A percentile compares a stretch with the other conserved stretches of the same genome.
Conservation (phyloP, 2,888 invertebrate species). For the Drosophila aldrichi region DNA sequence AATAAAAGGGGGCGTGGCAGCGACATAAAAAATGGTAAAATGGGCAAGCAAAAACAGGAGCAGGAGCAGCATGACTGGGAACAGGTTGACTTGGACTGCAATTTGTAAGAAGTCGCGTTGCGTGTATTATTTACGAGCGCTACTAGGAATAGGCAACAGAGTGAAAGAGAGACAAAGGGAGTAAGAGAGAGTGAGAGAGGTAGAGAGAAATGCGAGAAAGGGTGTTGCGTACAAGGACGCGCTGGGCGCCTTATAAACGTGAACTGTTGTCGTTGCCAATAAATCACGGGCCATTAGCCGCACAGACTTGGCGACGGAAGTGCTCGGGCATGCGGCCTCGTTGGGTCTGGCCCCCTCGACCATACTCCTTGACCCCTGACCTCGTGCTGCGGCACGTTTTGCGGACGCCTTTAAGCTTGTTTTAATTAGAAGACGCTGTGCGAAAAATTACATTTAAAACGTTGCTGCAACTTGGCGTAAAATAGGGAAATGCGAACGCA, state of each 20-base stretch:
- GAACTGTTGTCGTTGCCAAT: conserved; percentile 74
- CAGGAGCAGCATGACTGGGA: conserved; percentile 5
- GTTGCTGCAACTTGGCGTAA: conserved; percentile 39
- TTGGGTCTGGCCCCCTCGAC: conserved; percentile 9
- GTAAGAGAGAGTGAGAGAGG: not conserved
- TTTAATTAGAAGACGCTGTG: conserved; percentile 81
- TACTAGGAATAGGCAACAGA: conserved; percentile 1
- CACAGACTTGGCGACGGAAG: conserved; percentile 60
- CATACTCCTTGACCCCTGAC: conserved; percentile 38
- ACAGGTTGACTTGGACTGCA: conserved; percentile 70
- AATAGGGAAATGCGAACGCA: conserved; percentile 62
- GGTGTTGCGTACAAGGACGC: conserved; percentile 60
- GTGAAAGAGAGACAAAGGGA: not conserved
- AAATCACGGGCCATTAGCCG: conserved; percentile 78
- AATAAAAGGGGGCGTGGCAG: conserved; percentile 42
- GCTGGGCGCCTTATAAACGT: conserved; percentile 43
- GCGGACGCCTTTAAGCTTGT: conserved; percentile 77
- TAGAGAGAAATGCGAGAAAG: conserved; percentile 2
- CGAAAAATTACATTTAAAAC: conserved; percentile 80
- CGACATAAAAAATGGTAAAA: conserved; percentile 13
- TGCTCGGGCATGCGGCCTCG: conserved; percentile 16
- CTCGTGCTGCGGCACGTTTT: conserved; percentile 64
- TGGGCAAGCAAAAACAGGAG: not conserved
- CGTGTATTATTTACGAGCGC: conserved; percentile 76
- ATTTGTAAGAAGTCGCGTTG: conserved; percentile 76